A percentile compares a stretch with the other conserved stretches of the same genome.
These are phyloP conservation scores for Malthinus seriepunctatus DNA, from an alignment of 2,888 invertebrate species.

Conservation along the genomic window DNA sequence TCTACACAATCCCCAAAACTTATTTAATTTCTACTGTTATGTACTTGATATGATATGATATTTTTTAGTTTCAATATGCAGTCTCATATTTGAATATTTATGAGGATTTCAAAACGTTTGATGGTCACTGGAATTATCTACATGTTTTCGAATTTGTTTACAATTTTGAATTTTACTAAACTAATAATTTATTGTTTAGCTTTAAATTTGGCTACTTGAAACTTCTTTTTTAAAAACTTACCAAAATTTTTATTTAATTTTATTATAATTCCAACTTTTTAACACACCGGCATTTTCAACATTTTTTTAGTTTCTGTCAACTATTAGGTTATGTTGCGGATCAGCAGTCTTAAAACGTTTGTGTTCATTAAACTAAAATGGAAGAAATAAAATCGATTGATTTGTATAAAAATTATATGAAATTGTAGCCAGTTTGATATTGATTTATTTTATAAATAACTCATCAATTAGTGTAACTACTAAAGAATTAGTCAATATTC, in stretches of 20 bases:
- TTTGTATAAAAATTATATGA: too few relatives aligned
- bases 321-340: background rate
- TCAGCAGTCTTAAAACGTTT: too few relatives aligned
- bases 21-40: constrained; percentile 24
- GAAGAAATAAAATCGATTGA: too few relatives aligned
- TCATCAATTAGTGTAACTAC: too few relatives aligned
- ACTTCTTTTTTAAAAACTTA: too few relatives aligned
- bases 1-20: constrained; percentile 21
- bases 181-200: too few relatives aligned
- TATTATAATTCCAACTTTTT: background rate
- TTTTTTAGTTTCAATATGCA: constrained; percentile 41
- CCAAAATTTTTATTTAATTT: too few relatives aligned
- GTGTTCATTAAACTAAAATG: too few relatives aligned
- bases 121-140: constrained; percentile 4
- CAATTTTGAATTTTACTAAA: background rate
- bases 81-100: constrained; percentile 33
- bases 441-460: too few relatives aligned
- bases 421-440: too few relatives aligned
- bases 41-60: constrained; percentile 47
- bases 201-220: too few relatives aligned
- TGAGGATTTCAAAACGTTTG: constrained; percentile 2
- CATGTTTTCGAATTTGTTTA: background rate
- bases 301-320: background rate
- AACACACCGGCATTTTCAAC: constrained; percentile 1
- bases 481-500: too few relatives aligned